A percentile compares a stretch with the other conserved stretches of the same genome.
Evolutionary conservation across 2,888 invertebrate species (phyloP).

Genomic region (Eristalinus aeneus): DNA sequence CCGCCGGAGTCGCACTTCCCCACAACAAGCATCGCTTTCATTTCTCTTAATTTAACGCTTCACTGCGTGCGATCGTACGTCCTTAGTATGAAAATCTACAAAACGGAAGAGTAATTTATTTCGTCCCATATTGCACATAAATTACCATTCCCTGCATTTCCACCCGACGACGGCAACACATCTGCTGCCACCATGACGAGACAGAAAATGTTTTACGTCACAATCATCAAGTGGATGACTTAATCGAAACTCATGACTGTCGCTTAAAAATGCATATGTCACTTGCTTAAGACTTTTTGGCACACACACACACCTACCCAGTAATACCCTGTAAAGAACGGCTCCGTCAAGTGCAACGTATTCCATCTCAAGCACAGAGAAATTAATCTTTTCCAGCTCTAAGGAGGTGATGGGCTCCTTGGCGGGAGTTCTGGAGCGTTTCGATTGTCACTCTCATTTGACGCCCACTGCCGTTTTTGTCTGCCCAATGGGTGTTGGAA

Average conservation of each 20-base stretch:
- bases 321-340: constrained; percentile 4
- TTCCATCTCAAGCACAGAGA: constrained; percentile 45
- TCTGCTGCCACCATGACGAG: constrained; percentile 39
- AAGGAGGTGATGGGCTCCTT: constrained; percentile 21
- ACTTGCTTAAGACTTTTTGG: constrained; percentile 48
- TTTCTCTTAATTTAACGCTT: neutral
- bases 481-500: neutral
- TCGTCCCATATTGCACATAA: constrained; percentile 57
- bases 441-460: constrained; percentile 30
- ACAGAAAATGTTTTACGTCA: constrained; percentile 54
- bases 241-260: constrained; percentile 70
- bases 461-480: neutral
- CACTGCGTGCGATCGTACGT: constrained; percentile 9
- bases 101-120: constrained; percentile 57
- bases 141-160: constrained; percentile 24
- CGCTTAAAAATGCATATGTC: constrained; percentile 69
- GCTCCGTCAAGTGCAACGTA: constrained; percentile 56
- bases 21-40: neutral
- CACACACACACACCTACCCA: too few species aligned
- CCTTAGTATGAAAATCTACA: constrained; percentile 57
- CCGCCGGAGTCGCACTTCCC: neutral
- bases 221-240: constrained; percentile 68
- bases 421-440: neutral
- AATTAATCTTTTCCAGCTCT: constrained; percentile 39
- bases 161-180: constrained; percentile 25